Base-by-base conservation (phyloP, 1,140 invertebrate species). In the Cydia splendana region DNA sequence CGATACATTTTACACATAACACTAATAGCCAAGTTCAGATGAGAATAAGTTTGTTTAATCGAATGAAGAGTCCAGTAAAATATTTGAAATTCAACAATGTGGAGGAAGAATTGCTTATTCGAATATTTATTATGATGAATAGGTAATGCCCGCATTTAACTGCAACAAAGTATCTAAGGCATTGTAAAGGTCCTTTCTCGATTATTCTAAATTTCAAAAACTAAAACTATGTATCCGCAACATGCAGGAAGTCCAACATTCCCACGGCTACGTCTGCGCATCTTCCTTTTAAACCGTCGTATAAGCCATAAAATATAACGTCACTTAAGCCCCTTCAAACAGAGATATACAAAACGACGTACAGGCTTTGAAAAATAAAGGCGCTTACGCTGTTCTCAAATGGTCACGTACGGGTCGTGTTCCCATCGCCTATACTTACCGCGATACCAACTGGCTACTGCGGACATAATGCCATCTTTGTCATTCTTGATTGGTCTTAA, bases 201-300 rank as follows among this genome's bases (percentile, higher is more conserved):
- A 53, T 53, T 53, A 4, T 53, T 53, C 51, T 53, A 53, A 53
- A 53, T 53, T 53, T 53, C 51, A 6, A n/a, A 53, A 53, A 53
- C 51, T 18, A 18, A 42, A 18, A 10, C n/a, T n/a, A 53, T 12
- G 15, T 15, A 51, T 51, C 9, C 38, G 10, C 2, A 13, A 53
- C 51, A 53, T 53, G 18, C 51, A 53, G 51, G 51, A 53, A n/a
- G 51, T n/a, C 2, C 2, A 48, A 13, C 45, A 9, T 53, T 53
- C 51, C 51, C 51, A 53, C 51, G 51, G 51, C 5, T 48, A 7
- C 51, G 6, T 18, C 7, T 53, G 51, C n/a, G 13, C n/a, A n/a
- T 53, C 51, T 18, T 7, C 48, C 3, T 7, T 53, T 5, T 13
- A n/a, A 53, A 53, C n/a, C 5, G 51, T 53, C n/a, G 51, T 62